Percentiles rank a stretch among this genome's conserved stretches.
Conservation (phyloP, 2,888 invertebrate genomes). For the Helleia helle region DNA sequence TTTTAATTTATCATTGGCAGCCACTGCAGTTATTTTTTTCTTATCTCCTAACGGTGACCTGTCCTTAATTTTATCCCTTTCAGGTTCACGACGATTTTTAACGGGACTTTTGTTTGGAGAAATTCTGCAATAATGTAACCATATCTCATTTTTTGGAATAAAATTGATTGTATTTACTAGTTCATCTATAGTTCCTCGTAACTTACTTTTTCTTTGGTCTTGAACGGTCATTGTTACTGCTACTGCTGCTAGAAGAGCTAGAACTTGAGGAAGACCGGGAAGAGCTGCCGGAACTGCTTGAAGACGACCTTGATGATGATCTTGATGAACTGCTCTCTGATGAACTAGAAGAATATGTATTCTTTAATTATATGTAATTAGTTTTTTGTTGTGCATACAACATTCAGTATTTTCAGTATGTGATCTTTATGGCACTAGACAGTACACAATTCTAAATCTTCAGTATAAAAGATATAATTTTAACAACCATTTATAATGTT, state of each 20-base stretch:
- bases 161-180: not conserved
- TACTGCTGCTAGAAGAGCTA: slow-evolving; percentile 78
- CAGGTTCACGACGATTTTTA: slow-evolving; percentile 62
- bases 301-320: slow-evolving; percentile 84
- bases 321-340: slow-evolving; percentile 89
- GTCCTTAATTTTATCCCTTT: slow-evolving; percentile 58
- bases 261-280: slow-evolving; percentile 75
- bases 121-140: slow-evolving; percentile 30
- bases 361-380: too few species aligned
- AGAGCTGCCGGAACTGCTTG: slow-evolving; percentile 80
- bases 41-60: slow-evolving; percentile 60
- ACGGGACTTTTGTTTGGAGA: slow-evolving; percentile 64
- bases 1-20: slow-evolving; percentile 53
- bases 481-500: too few species aligned
- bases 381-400: too few species aligned
- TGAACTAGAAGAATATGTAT: slow-evolving; percentile 78
- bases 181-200: slow-evolving; percentile 5
- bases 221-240: slow-evolving; percentile 77
- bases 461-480: too few species aligned
- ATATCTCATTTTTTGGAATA: slow-evolving; percentile 4
- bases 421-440: too few species aligned
- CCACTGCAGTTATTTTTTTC: slow-evolving; percentile 46
- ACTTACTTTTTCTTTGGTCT: slow-evolving; percentile 77
- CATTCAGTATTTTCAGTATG: too few species aligned
- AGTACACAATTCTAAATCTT: too few species aligned